Conservation (phyloP, 2,888 invertebrate genomes). For the Lamellibrachia satsuma region DNA sequence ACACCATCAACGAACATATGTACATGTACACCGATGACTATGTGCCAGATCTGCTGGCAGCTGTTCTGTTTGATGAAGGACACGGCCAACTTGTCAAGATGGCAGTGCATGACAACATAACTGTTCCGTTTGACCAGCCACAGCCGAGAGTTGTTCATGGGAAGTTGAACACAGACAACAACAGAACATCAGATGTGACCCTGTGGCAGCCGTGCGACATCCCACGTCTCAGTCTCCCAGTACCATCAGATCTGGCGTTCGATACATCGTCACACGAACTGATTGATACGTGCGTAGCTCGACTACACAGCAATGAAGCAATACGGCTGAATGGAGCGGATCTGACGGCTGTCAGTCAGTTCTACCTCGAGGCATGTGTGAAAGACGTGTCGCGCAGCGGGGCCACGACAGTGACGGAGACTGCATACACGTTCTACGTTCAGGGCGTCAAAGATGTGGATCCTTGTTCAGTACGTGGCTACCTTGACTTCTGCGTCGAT, state of each 20-base stretch:
- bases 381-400: background rate
- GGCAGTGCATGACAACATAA: background rate
- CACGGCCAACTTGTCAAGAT: background rate
- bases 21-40: constrained; percentile 3
- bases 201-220: background rate
- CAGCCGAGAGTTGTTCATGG: background rate
- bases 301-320: constrained; percentile 3
- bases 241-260: background rate
- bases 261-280: background rate
- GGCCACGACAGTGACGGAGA: background rate
- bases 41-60: background rate
- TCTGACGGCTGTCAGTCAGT: background rate
- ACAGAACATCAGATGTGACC: background rate
- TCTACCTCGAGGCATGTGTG: background rate
- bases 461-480: background rate
- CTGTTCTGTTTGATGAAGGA: background rate
- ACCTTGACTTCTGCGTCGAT: constrained; percentile 1
- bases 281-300: background rate
- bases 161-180: background rate
- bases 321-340: background rate
- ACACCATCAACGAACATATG: background rate
- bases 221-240: background rate
- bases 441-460: constrained; percentile 13
- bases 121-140: constrained; percentile 1
- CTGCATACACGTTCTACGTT: background rate